Conservation (phyloP, 2,797 vertebrate genomes). For the Syngnathus acus region DNA sequence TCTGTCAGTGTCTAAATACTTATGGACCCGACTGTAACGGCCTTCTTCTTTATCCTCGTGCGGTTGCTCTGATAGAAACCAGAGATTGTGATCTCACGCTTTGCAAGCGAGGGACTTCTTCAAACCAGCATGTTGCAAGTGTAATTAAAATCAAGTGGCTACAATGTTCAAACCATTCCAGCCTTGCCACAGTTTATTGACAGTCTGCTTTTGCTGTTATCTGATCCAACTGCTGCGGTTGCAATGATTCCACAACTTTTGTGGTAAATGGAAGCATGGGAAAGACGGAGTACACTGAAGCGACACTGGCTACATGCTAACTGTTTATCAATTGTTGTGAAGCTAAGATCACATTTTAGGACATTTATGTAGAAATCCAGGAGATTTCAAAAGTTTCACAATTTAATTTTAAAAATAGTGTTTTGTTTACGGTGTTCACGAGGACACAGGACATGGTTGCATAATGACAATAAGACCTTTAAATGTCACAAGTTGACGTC, state of each 20-base stretch:
- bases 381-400: no score
- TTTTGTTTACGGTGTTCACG: no score
- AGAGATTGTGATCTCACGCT: background rate
- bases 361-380: no score
- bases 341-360: no score
- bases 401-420: no score
- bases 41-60: background rate
- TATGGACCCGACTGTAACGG: background rate
- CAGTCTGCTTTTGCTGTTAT: constrained; percentile 26
- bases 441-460: no score
- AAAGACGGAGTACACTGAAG: background rate
- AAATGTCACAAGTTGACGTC: no score
- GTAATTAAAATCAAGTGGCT: constrained; percentile 13
- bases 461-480: no score
- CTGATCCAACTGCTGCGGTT: constrained; percentile 16
- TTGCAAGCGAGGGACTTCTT: constrained; percentile 1
- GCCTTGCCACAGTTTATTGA: constrained; percentile 14
- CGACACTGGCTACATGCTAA: no score
- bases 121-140: background rate
- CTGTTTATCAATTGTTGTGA: no score
- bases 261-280: background rate
- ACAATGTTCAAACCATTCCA: constrained; percentile 3
- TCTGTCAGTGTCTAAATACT: background rate
- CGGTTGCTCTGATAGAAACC: background rate
- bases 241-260: constrained; percentile 2